Evolutionary conservation across 2,888 invertebrate species (phyloP), one percentile per base, ranked within the genome.

Genomic region (Aricia artaxerxes): DNA sequence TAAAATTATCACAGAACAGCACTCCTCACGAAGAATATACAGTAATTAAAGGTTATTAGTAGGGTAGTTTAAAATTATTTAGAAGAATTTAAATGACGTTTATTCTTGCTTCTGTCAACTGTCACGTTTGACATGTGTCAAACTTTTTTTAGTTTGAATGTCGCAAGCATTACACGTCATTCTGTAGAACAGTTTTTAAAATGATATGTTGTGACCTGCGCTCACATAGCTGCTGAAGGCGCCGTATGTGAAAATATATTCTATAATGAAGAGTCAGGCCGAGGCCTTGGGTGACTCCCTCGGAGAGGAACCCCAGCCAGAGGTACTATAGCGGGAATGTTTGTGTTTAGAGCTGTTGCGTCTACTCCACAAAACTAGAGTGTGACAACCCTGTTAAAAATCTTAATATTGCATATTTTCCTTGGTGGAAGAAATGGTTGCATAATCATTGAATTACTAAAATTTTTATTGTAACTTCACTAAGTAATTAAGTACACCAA

Each of bases 171-270:
- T 4, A 44, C 24, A 31, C 75, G 75, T 75, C 73, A 73, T 57
- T 57, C 53, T 57, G 16, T 77, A 72, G 24, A 77, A 69, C 16
- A 53, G 0, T 69, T 35, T 69, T 38, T 35, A 69, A 78, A 31
- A 72, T 83, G 80, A 61, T 72, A 78, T 78, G 73, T 64, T 64
- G n/a, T 72, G 61, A 60, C 77, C 80, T 87, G 87, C 86, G 86
- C 82, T 86, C 86, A 85, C 88, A 87, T 95, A 98, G 98, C 97
- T 98, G 95, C 97, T 98, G 97, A 98, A 98, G 97, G 98, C 98
- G 95, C 98, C 98, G 91, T 98, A 98, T 96, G 97, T 97, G 96
- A 98, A 98, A 97, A 97, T 98, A 96, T 98, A 98, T 97, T 97
- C 97, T 96, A 97, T 98, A 95, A 97, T 98, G 96, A 98, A 98